Percentiles rank a stretch among this genome's conserved stretches.
These are phyloP conservation scores for Hypothenemus hampei DNA, from an alignment of 1,140 invertebrate genomes.

Conservation along the genomic window DNA sequence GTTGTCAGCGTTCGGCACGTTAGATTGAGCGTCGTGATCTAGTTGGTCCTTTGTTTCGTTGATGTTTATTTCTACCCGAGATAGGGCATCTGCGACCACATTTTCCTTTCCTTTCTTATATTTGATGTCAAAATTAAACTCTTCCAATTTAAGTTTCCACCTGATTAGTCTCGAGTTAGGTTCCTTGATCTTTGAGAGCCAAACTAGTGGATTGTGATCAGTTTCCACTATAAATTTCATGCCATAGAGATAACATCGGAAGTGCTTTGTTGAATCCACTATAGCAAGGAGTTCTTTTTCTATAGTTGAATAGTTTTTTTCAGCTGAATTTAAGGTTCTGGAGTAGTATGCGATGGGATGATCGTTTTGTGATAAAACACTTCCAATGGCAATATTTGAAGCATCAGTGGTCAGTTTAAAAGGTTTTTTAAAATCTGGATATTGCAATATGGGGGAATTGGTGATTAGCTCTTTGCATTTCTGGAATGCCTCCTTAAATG, in stretches of 20 bases:
- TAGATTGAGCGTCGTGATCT: slow-evolving; percentile 28
- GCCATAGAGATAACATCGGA: slow-evolving; percentile 33
- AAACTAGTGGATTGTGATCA: slow-evolving; percentile 30
- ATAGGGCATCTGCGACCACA: slow-evolving; percentile 9
- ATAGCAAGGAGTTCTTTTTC: slow-evolving; percentile 40
- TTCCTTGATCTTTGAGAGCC: slow-evolving; percentile 46
- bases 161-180: slow-evolving; percentile 44
- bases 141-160: slow-evolving; percentile 43
- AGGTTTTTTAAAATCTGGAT: slow-evolving; percentile 38
- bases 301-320: slow-evolving; percentile 36
- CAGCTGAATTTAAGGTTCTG: slow-evolving; percentile 35
- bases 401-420: slow-evolving; percentile 46
- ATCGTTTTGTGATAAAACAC: slow-evolving; percentile 41
- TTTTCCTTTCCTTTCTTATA: slow-evolving; percentile 19
- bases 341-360: slow-evolving; percentile 41
- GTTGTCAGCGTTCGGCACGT: not conserved
- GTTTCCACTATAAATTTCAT: slow-evolving; percentile 28
- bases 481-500: slow-evolving; percentile 31
- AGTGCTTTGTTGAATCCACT: slow-evolving; percentile 27
- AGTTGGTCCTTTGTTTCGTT: slow-evolving; percentile 10
- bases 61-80: slow-evolving; percentile 6
- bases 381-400: slow-evolving; percentile 40
- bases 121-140: slow-evolving; percentile 47
- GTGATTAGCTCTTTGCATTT: slow-evolving; percentile 35
- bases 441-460: slow-evolving; percentile 37